Base-by-base conservation (phyloP, 1,140 invertebrate species). In the Uloborus diversus region DNA sequence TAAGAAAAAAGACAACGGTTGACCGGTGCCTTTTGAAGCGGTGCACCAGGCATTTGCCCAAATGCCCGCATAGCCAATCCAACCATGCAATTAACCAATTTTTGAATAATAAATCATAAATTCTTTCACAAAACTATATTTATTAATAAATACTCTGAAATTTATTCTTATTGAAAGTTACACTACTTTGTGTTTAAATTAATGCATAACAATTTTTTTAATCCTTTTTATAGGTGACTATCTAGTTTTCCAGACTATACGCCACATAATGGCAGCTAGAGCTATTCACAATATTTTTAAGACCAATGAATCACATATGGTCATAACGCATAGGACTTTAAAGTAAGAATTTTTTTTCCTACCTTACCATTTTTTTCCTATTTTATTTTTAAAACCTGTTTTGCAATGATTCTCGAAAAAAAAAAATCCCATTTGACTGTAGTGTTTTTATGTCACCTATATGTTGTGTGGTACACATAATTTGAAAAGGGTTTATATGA, bases 211-310 rank as follows among this genome's bases (percentile, higher is more conserved):
- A 9, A 9, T 42, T 13, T 53, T 56, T 32, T 53, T 68, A 7
- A 61, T 81, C 59, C n/a, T 47, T 47, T 23, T 81, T 84, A 13
- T 70, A 88, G 87, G 87, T 7, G 88, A 87, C 70, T 82, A 84
- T 35, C 80, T 89, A 17, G 86, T 89, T 4, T 85, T 85, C 83
- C 86, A 87, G 70, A 88, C 87, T n/a, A 88, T 88, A 59, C 82
- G 88, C 33, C 86, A 88, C 76, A 88, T 89, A 47, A 86, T 89
- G 86, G 87, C 88, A 62, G 88, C 88, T 27, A 81, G 88, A 69
- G 88, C 88, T 32, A 88, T 88, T 79, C 87, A 89, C 79, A 88
- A 88, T 83, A 85, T 89, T 14, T 88, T 89, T 81, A 87, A 87
- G 73, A 88, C 88, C 84, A 87, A 85, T 35, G 87, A 88, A 73